Evolutionary conservation across 2,888 invertebrate genomes (phyloP), one percentile per base, ranked within the genome.

Genomic region (Dione vanillae): DNA sequence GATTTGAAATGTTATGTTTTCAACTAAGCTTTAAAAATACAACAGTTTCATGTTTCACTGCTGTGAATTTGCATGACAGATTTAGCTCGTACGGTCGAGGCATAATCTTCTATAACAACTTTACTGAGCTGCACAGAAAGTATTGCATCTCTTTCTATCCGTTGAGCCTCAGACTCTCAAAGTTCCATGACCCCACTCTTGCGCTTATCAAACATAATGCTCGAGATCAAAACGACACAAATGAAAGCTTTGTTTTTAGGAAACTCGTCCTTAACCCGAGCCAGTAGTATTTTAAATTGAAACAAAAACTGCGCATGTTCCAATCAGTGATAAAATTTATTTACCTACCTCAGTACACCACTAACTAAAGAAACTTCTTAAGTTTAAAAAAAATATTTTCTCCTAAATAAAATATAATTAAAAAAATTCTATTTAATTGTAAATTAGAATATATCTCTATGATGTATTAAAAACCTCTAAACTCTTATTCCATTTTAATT

Each of bases 111-210:
- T 71, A 77, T 76, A 75, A 72, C 77, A 72, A 75, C 71, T 73
- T 73, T 72, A 72, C 72, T 74, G 72, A 75, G 76, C 74, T 76
- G 74, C 71, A 76, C 69, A 73, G 73, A 74, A 74, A 76, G 67
- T 75, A 52, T 73, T 76, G 75, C 77, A 75, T 79, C 78, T 77
- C 77, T 78, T 75, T 78, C 78, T 51, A 76, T 74, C 78, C 75
- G 81, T 76, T 76, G 75, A 79, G 77, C 79, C 80, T 75, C 79
- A 84, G 84, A 81, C 85, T 85, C 85, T 82, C 85, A 85, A 85
- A 89, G 91, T 90, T 91, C 90, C 78, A 84, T 90, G 91, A 91
- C 89, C 91, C 86, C 85, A 83, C 89, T 87, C 86, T 80, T 84
- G 86, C 86, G 89, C 90, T 91, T 91, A 91, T 91, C 91, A 89